Base-by-base conservation (phyloP, 2,113 vertebrate species). In the Colistium nudipinnis region DNA sequence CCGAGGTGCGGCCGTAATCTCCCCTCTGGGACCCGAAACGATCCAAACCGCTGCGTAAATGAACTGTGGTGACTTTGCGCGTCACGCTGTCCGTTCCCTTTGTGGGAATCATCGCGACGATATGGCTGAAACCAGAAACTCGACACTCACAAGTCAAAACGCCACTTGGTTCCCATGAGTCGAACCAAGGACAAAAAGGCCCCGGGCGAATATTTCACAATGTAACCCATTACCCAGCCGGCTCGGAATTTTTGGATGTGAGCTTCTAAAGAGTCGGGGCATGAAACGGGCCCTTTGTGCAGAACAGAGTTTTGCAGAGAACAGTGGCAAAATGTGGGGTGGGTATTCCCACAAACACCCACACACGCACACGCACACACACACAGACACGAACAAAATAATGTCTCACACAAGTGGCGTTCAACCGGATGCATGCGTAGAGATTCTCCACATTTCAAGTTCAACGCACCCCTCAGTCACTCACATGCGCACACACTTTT, bases 251-350 rank as follows among this genome's bases (percentile, higher is more conserved):
- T 85, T 86, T 76, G 87, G 80, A 73, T 78, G 48, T 51, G 70
- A 70, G 69, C 80, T 85, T 90, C 85, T 69, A 64, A 89, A 74
- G 83, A 76, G 78, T 54, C 20, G 17, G 49, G n/a, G 64, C 44
- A 72, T 91, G 74, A 89, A 89, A 88, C 22, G 0, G 69, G 48
- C 35, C 48, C 86, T 88, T 89, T 92, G 87, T 92, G 65, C 31
- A 27, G 63, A 78, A 76, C 78, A 70, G 74, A 70, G 80, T 89
- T 83, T 62, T 41, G 77, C 75, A 77, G 64, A 81, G 76, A 88
- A 74, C 67, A 74, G 74, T 67, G 38, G 66, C 78, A 69, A 41
- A 81, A 81, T 86, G 66, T 87, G 75, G 62, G 45, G 51, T 65
- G 80, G 88, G 85, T 70, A 78, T 85, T 85, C 57, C 86, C 82